phyloP scores from a whole-genome alignment of 1,140 invertebrate genomes.

The Nomia melanderi region DNA sequence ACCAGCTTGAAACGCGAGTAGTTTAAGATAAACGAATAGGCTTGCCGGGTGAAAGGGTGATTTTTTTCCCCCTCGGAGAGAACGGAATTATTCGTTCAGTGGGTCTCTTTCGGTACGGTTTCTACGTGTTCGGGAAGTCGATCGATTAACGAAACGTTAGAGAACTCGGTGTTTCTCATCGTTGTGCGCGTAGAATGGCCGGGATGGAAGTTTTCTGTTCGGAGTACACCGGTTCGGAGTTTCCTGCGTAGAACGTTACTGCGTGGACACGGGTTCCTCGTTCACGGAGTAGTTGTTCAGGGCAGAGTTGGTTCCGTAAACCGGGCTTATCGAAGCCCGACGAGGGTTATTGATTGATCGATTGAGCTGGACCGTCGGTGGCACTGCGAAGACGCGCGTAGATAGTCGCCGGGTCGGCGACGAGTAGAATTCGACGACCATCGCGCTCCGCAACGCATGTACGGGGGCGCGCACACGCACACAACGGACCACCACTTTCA shows the following conservation, averaged over 20 bases:
- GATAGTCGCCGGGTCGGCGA: slow-evolving; percentile 9
- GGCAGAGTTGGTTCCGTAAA: neutral
- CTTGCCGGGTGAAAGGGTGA: neutral
- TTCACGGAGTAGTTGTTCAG: too few species aligned
- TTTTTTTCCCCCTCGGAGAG: neutral
- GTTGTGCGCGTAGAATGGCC: too few species aligned
- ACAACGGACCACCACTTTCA: neutral
- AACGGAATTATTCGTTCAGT: too few species aligned
- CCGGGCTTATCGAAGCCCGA: slow-evolving; percentile 10
- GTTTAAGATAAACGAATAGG: neutral
- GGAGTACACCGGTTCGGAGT: too few species aligned
- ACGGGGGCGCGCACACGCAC: too few species aligned
- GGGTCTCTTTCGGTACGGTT: too few species aligned
- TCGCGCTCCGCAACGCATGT: neutral
- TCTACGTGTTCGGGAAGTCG: too few species aligned
- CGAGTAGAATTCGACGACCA: neutral
- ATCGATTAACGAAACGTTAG: too few species aligned
- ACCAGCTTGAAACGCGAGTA: neutral
- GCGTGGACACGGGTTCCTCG: too few species aligned
- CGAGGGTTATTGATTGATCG: slow-evolving; percentile 37
- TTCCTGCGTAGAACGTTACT: too few species aligned
- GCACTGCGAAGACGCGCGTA: slow-evolving; percentile 9
- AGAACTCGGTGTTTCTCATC: too few species aligned
- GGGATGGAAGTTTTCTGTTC: too few species aligned
- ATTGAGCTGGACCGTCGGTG: slow-evolving; percentile 23